phyloP scores from a whole-genome alignment of 2,113 vertebrate genomes.

The Salvelinus fontinalis region DNA sequence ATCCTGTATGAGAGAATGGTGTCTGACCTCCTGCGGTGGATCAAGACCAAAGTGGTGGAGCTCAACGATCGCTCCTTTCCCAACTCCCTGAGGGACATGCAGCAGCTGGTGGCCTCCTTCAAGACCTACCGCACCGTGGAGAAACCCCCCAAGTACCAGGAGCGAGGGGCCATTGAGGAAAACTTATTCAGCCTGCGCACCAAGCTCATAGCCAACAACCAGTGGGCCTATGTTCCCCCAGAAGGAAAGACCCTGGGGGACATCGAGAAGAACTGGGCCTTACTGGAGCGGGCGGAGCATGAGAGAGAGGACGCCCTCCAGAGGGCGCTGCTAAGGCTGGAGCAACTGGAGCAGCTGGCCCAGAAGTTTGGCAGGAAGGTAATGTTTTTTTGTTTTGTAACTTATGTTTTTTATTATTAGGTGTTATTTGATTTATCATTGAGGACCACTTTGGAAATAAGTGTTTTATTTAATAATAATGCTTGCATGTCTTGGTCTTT shows the following conservation, averaged over 20 bases:
- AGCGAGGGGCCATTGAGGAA: constrained; percentile 82
- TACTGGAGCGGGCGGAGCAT: constrained; percentile 78
- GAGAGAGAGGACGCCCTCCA: constrained; percentile 75
- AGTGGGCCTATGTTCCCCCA: constrained; percentile 75
- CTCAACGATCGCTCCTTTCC: constrained; percentile 81
- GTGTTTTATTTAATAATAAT: too few species aligned
- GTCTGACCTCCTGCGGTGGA: constrained; percentile 83
- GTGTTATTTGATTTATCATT: not conserved
- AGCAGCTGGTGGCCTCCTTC: constrained; percentile 79
- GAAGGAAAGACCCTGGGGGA: constrained; percentile 77
- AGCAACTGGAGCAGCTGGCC: constrained; percentile 83
- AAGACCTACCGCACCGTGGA: constrained; percentile 84
- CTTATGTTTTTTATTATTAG: not conserved
- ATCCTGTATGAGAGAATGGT: constrained; percentile 78
- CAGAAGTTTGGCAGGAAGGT: constrained; percentile 81
- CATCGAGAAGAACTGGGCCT: constrained; percentile 78
- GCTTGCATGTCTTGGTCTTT: too few species aligned
- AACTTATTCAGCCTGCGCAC: constrained; percentile 86
- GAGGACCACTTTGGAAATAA: too few species aligned
- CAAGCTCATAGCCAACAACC: constrained; percentile 83
- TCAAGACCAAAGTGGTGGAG: constrained; percentile 78
- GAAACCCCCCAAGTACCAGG: constrained; percentile 87
- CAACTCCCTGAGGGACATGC: constrained; percentile 81
- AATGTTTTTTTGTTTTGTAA: not conserved
- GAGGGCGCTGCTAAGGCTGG: constrained; percentile 78